Percentiles rank a stretch among this genome's conserved stretches.
These are phyloP conservation scores for Biston betularia DNA, from an alignment of 2,888 invertebrate species.

Conservation along the genomic window DNA sequence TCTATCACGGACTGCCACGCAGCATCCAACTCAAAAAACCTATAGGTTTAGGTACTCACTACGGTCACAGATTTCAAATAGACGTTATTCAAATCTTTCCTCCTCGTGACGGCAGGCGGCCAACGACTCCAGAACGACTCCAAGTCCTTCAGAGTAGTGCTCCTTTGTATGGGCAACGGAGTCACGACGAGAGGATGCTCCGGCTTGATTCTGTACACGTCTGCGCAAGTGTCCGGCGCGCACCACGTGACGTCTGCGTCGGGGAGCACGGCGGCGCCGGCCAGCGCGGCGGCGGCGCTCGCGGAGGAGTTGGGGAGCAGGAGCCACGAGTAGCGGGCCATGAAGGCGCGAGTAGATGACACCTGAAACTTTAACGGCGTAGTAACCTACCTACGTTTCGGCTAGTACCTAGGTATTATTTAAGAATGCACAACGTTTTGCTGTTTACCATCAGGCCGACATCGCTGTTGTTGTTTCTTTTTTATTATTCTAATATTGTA, in stretches of 20 bases:
- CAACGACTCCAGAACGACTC: slow-evolving; percentile 53
- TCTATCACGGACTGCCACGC: no score
- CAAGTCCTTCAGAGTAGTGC: slow-evolving; percentile 43
- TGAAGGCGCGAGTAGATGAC: slow-evolving; percentile 65
- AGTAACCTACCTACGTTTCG: neutral
- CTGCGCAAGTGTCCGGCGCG: slow-evolving; percentile 55
- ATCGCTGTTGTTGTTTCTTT: no score
- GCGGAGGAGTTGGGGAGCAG: slow-evolving; percentile 56
- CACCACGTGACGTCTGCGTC: slow-evolving; percentile 71
- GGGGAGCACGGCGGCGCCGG: slow-evolving; percentile 59
- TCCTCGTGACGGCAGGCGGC: slow-evolving; percentile 59
- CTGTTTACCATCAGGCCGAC: no score
- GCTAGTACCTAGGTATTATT: no score
- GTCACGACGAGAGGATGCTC: slow-evolving; percentile 52
- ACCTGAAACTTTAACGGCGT: slow-evolving; percentile 56
- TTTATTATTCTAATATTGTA: no score
- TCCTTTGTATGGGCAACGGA: slow-evolving; percentile 47
- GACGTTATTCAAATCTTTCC: slow-evolving; percentile 64
- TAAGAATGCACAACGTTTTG: no score
- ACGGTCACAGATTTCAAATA: slow-evolving; percentile 61
- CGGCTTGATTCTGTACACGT: slow-evolving; percentile 64
- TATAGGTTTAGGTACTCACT: slow-evolving; percentile 55
- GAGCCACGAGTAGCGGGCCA: slow-evolving; percentile 70
- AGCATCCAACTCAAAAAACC: neutral
- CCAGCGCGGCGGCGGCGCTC: slow-evolving; percentile 48